These are phyloP conservation scores for Eleutherodactylus coqui DNA, from an alignment of 2,797 vertebrate genomes.

Conservation along the genomic window DNA sequence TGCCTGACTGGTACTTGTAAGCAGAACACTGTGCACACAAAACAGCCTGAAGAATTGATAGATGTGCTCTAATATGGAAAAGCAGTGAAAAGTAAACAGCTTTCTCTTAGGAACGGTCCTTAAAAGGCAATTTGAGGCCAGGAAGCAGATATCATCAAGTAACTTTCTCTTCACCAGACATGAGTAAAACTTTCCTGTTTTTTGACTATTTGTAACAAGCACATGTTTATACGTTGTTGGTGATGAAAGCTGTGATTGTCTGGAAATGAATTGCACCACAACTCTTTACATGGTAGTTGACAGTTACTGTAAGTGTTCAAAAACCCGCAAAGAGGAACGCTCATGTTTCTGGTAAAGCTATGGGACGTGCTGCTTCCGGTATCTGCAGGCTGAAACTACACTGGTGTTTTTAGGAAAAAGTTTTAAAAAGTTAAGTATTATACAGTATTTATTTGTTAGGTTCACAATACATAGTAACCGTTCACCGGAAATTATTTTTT, in stretches of 20 bases:
- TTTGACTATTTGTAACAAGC: not conserved
- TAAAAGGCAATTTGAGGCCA: conserved; percentile 43
- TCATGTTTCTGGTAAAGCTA: too few species aligned
- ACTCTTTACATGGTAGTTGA: too few species aligned
- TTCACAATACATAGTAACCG: too few species aligned
- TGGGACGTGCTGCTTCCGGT: too few species aligned
- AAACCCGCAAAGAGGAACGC: too few species aligned
- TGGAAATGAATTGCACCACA: conserved; percentile 7
- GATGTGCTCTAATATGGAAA: conserved; percentile 25
- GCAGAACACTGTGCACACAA: conserved; percentile 17
- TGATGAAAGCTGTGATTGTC: not conserved
- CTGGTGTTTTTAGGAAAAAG: too few species aligned
- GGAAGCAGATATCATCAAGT: conserved; percentile 45
- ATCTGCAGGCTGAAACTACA: too few species aligned
- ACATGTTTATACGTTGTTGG: conserved; percentile 1
- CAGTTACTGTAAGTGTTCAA: too few species aligned
- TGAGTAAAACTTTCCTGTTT: not conserved
- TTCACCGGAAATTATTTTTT: too few species aligned
- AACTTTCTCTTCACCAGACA: conserved; percentile 6
- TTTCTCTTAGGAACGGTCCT: conserved; percentile 32
- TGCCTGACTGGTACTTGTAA: conserved; percentile 72
- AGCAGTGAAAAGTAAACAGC: conserved; percentile 3
- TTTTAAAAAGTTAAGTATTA: too few species aligned
- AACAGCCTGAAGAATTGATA: conserved; percentile 16
- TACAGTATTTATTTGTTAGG: too few species aligned